Base-by-base conservation (phyloP, 1,140 invertebrate genomes). In the Meloidogyne floridensis region DNA sequence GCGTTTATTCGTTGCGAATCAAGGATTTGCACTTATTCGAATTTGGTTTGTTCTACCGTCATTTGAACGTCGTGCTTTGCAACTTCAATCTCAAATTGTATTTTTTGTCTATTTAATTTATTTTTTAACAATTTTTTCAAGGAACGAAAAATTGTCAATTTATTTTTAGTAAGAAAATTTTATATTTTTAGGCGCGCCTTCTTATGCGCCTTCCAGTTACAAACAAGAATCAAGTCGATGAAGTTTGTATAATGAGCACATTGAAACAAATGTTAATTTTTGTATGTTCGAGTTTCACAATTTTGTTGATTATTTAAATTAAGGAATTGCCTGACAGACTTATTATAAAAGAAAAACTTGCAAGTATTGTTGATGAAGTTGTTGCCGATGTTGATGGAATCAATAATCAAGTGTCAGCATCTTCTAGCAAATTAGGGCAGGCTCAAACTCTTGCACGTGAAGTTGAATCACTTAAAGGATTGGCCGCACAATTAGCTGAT, bases 11-110 rank as follows among this genome's bases (percentile, higher is more conserved):
- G 81, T 82, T 42, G 71, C 77, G 10, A 78, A 82, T 75, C 81
- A 11, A 10, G 78, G 78, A n/a, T 73, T 72, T 43, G 81, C 77
- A 53, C 65, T 82, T 18, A 81, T 82, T 69, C 76, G 81, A 65
- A 82, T 82, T 72, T 82, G 81, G 81, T 82, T 82, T 72, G 75
- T 81, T 72, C 47, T 82, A 47, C 81, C 81, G 2, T 32, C 59
- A 9, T 79, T 79, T 70, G 77, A 79, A 13, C 54, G 18, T 20
- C 77, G 59, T 8, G 54, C 77, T n/a, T 47, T 79, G 7, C 77
- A 79, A 43, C 65, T 79, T 20, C 77, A 79, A 71, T 79, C 77
- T 0, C 77, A 79, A 79, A 79, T 79, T 79, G 77, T 65, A n/a
- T 47, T 47, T 47, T 47, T 47, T 47, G 47, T 6, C 7, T 8